These are phyloP conservation scores for Chamaea fasciata DNA, from an alignment of 2,113 vertebrate species.

Conservation along the genomic window DNA sequence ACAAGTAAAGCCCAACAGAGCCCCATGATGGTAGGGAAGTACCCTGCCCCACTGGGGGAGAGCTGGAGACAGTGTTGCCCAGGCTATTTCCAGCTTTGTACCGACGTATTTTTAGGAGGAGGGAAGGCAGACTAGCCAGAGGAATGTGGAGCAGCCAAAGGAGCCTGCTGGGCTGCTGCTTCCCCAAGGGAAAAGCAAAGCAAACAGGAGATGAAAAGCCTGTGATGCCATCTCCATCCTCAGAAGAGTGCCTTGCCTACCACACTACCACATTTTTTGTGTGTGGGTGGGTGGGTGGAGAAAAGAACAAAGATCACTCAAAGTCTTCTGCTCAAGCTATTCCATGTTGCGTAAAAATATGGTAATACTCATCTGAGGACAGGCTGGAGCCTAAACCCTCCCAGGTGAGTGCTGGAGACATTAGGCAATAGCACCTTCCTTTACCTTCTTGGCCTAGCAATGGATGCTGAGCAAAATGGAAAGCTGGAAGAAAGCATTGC, in stretches of 20 bases:
- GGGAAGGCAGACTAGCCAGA: neutral
- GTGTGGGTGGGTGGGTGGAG: neutral
- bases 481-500: neutral
- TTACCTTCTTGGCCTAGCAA: neutral
- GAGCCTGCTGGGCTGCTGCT: neutral
- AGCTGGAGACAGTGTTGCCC: neutral
- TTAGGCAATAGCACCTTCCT: slow-evolving; percentile 5
- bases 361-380: neutral
- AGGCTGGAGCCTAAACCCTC: slow-evolving; percentile 5
- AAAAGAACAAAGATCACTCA: neutral
- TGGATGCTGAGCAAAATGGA: neutral
- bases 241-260: slow-evolving; percentile 31
- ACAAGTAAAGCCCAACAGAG: neutral
- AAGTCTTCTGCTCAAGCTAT: neutral
- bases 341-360: neutral
- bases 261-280: neutral
- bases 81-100: neutral
- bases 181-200: slow-evolving; percentile 1
- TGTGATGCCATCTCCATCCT: slow-evolving; percentile 4
- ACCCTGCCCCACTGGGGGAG: neutral
- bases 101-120: neutral
- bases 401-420: neutral
- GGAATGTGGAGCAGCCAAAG: neutral
- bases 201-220: slow-evolving; percentile 43
- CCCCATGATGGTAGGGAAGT: neutral